A percentile compares a stretch with the other conserved stretches of the same genome.
These are phyloP conservation scores for Lemur catta DNA, from an alignment of 2,797 vertebrate genomes.

Conservation along the genomic window DNA sequence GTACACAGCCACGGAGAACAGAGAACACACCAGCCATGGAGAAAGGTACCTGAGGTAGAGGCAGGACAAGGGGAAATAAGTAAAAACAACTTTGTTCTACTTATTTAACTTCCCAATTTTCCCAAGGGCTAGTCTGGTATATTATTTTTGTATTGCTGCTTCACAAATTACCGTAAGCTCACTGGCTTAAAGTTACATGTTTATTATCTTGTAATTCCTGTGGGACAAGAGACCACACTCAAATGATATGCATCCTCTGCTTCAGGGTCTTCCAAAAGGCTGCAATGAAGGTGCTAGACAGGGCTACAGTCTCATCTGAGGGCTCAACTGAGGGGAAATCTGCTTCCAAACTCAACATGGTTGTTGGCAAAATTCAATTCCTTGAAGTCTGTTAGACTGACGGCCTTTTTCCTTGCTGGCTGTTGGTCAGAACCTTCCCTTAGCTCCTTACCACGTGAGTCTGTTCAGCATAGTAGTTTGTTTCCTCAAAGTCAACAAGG, in stretches of 20 bases:
- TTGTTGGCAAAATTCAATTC: neutral
- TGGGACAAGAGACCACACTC: neutral
- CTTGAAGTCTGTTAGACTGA: neutral
- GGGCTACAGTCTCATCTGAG: neutral
- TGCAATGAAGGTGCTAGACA: neutral
- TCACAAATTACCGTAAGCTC: neutral
- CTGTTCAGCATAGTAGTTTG: neutral
- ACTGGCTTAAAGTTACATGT: neutral
- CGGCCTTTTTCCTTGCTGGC: neutral
- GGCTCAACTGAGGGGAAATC: neutral
- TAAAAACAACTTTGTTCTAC: neutral
- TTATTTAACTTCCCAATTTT: neutral
- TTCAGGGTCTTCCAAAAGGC: neutral
- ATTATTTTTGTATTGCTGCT: neutral
- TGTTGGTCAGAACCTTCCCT: neutral
- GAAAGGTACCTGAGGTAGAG: neutral
- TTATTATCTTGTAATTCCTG: neutral
- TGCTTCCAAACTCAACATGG: neutral
- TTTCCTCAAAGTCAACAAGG: neutral
- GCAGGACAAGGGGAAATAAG: neutral
- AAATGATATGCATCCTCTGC: neutral
- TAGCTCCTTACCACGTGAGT: neutral
- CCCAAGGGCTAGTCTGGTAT: neutral
- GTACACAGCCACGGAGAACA: neutral
- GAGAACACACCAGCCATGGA: accelerated